These are phyloP conservation scores for Picus viridis DNA, from an alignment of 2,797 vertebrate genomes.

Conservation along the genomic window DNA sequence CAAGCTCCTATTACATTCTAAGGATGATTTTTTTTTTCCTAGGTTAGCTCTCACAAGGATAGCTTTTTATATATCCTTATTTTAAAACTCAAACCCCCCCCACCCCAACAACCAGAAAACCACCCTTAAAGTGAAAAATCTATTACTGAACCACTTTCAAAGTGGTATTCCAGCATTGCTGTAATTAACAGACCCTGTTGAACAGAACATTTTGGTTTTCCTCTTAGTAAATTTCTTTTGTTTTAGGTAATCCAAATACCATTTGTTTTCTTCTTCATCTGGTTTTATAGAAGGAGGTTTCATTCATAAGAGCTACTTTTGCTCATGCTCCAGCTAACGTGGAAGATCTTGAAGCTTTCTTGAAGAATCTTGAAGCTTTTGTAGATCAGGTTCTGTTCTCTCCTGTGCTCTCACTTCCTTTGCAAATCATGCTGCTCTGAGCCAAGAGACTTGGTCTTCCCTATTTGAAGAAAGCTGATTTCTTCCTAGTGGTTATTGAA, in stretches of 20 bases:
- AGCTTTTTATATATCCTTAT: conserved; percentile 30
- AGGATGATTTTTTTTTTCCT: conserved; percentile 16
- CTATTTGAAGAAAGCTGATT: background rate
- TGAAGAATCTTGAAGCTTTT: background rate
- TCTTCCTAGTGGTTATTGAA: background rate
- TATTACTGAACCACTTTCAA: background rate
- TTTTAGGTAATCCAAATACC: conserved; percentile 6
- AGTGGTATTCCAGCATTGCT: background rate
- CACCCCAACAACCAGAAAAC: too few relatives aligned
- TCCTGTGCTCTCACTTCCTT: background rate
- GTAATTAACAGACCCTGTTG: conserved; percentile 1
- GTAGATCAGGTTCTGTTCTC: conserved; percentile 6
- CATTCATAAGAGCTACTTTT: background rate
- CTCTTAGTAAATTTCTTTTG: conserved; percentile 42
- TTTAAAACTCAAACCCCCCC: background rate
- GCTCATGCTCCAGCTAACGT: background rate
- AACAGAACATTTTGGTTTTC: conserved; percentile 23
- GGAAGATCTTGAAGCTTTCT: conserved; percentile 18
- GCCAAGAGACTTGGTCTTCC: background rate
- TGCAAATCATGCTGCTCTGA: background rate
- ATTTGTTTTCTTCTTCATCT: conserved; percentile 33
- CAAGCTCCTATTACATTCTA: conserved; percentile 26
- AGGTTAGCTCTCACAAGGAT: background rate
- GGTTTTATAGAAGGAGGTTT: conserved; percentile 2
- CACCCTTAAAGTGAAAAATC: background rate